Percentiles rank a stretch among this genome's conserved stretches.
phyloP scores from a whole-genome alignment of 1,140 invertebrate genomes.

The Semibalanus balanoides region DNA sequence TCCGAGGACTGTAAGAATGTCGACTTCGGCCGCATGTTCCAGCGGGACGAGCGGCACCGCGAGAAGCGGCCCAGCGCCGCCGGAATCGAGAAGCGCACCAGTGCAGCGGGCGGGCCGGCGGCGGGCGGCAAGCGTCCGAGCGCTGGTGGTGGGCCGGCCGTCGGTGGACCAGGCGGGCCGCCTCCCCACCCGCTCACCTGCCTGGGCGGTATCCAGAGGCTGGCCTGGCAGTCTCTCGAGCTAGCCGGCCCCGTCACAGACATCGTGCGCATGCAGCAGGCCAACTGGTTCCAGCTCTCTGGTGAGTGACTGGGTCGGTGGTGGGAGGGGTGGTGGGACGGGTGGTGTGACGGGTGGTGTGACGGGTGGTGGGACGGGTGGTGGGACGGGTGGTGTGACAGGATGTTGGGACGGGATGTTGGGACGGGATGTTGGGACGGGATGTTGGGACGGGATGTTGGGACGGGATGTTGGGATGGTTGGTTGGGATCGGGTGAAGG shows the following conservation, averaged over 20 bases:
- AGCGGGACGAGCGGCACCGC: not conserved
- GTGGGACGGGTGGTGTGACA: too few species aligned
- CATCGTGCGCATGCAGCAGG: conserved; percentile 6
- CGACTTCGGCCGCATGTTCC: not conserved
- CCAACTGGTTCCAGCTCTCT: conserved; percentile 5
- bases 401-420: too few species aligned
- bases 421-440: too few species aligned
- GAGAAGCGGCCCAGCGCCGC: not conserved
- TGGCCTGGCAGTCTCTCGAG: conserved; percentile 3
- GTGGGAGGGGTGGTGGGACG: too few species aligned
- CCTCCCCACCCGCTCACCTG: not conserved
- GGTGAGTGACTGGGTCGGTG: conserved; percentile 6
- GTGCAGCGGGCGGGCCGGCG: not conserved
- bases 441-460: too few species aligned
- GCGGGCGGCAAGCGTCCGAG: not conserved
- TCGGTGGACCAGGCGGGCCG: not conserved
- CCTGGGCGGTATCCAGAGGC: not conserved
- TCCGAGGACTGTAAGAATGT: not conserved
- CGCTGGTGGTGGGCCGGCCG: not conserved
- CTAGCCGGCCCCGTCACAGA: not conserved
- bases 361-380: too few species aligned
- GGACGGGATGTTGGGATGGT: too few species aligned
- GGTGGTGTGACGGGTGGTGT: too few species aligned
- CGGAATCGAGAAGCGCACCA: not conserved
- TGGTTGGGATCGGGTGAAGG: too few species aligned